Percentiles rank a stretch among this genome's conserved stretches.
These are phyloP conservation scores for Danio tinwini DNA, from an alignment of 2,797 vertebrate genomes.

Conservation along the genomic window DNA sequence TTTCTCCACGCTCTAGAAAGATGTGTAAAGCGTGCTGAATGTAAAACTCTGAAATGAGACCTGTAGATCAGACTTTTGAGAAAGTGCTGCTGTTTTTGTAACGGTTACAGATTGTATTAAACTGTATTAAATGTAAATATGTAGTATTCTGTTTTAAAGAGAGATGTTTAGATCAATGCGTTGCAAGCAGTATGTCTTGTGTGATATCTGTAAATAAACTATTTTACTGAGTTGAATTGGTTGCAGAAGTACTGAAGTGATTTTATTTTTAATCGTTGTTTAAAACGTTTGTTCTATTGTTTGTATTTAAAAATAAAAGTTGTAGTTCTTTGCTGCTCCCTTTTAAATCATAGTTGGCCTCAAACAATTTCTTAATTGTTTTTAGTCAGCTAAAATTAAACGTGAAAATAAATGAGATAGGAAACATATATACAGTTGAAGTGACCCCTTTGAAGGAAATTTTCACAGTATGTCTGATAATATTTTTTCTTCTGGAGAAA, in stretches of 20 bases:
- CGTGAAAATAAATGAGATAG: constrained; percentile 50
- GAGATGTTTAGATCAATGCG: constrained; percentile 6
- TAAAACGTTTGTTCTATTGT: constrained; percentile 47
- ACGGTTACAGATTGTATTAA: neutral
- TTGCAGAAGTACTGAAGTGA: constrained; percentile 12
- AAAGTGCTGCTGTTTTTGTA: constrained; percentile 28
- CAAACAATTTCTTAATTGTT: constrained; percentile 6
- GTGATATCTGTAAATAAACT: neutral
- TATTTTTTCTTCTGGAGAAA: too few relatives aligned
- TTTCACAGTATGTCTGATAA: too few relatives aligned
- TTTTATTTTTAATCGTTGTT: constrained; percentile 10
- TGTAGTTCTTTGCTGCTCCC: constrained; percentile 26
- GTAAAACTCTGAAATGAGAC: too few relatives aligned
- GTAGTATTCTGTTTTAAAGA: neutral
- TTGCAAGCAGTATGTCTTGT: neutral
- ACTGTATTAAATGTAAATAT: constrained; percentile 17
- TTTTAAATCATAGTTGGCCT: constrained; percentile 43
- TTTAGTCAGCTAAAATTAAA: constrained; percentile 22
- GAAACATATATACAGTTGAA: too few relatives aligned
- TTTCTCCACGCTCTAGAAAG: constrained; percentile 1
- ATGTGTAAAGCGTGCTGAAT: neutral
- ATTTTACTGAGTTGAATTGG: neutral
- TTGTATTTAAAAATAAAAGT: neutral
- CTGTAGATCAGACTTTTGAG: neutral
- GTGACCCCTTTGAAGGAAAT: too few relatives aligned